A percentile compares a stretch with the other conserved stretches of the same genome.
Evolutionary conservation across 2,113 vertebrate species (phyloP).

Genomic region (Nycticorax nycticorax): DNA sequence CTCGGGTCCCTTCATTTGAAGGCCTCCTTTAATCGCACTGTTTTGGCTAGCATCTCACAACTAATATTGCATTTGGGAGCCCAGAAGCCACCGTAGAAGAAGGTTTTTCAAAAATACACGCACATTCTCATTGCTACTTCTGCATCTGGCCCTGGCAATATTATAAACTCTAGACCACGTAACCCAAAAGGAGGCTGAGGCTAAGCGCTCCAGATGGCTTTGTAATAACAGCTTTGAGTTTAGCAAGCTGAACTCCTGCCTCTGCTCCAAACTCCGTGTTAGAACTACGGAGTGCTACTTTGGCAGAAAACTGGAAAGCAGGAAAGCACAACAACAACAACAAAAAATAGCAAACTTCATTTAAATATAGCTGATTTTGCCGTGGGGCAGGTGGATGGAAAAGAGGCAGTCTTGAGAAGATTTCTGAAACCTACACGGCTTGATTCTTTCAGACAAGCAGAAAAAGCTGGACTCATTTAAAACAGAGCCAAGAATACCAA

Average conservation of each 20-base stretch:
- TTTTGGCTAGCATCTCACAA: not conserved
- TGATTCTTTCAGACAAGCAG: conserved; percentile 50
- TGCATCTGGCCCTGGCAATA: conserved; percentile 23
- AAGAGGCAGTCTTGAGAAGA: not conserved
- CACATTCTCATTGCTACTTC: not conserved
- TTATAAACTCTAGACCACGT: not conserved
- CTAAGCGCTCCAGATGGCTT: conserved; percentile 42
- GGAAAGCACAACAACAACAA: not conserved
- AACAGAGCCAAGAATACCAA: conserved; percentile 55
- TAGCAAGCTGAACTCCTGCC: not conserved
- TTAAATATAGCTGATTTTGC: conserved; percentile 20
- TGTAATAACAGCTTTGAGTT: conserved; percentile 39
- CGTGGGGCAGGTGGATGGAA: not conserved
- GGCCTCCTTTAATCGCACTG: not conserved
- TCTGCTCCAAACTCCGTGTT: not conserved
- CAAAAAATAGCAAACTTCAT: not conserved
- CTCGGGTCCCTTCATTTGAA: not conserved
- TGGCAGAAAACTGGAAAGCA: not conserved
- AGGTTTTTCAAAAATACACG: not conserved
- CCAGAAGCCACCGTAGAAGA: not conserved
- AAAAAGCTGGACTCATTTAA: conserved; percentile 49
- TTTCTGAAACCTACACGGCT: conserved; percentile 16
- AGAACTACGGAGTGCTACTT: not conserved
- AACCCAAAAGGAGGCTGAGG: not conserved
- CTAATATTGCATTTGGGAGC: not conserved